Evolutionary conservation across 2,888 invertebrate species (phyloP).

Genomic region (Dryobota labecula): DNA sequence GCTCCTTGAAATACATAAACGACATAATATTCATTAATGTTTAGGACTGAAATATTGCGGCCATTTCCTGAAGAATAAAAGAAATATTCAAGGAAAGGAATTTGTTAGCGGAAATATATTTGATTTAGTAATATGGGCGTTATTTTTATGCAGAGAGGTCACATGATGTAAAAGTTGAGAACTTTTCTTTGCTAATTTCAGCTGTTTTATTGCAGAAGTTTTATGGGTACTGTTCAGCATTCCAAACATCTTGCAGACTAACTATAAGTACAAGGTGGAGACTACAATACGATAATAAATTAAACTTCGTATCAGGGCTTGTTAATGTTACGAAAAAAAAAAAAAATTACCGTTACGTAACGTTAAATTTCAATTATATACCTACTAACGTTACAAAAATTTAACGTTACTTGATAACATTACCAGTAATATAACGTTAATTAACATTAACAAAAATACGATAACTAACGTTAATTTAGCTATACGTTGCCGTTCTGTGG

Average conservation of each 20-base stretch:
- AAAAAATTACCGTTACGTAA: too few relatives aligned
- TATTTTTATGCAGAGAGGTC: constrained; percentile 4
- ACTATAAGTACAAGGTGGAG: too few relatives aligned
- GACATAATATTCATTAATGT: constrained; percentile 32
- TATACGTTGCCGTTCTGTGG: too few relatives aligned
- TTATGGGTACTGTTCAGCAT: neutral
- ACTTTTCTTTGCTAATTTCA: neutral
- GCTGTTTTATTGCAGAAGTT: neutral
- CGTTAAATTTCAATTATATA: too few relatives aligned
- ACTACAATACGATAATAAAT: too few relatives aligned
- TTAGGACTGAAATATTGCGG: constrained; percentile 38
- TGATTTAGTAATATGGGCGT: constrained; percentile 17
- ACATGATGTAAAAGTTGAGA: neutral
- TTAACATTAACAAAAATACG: too few relatives aligned
- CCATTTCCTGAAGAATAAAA: constrained; percentile 33
- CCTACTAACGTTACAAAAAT: too few relatives aligned
- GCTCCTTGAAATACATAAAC: constrained; percentile 28
- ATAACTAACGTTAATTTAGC: too few relatives aligned
- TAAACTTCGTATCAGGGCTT: too few relatives aligned
- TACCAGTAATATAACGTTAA: too few relatives aligned
- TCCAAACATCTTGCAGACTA: neutral
- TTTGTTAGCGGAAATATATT: constrained; percentile 35
- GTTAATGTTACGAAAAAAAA: too few relatives aligned
- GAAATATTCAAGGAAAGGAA: constrained; percentile 32
- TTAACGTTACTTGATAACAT: too few relatives aligned